Evolutionary conservation across 2,888 invertebrate genomes (phyloP).

Genomic region (Drosophila pseudotakahashii): DNA sequence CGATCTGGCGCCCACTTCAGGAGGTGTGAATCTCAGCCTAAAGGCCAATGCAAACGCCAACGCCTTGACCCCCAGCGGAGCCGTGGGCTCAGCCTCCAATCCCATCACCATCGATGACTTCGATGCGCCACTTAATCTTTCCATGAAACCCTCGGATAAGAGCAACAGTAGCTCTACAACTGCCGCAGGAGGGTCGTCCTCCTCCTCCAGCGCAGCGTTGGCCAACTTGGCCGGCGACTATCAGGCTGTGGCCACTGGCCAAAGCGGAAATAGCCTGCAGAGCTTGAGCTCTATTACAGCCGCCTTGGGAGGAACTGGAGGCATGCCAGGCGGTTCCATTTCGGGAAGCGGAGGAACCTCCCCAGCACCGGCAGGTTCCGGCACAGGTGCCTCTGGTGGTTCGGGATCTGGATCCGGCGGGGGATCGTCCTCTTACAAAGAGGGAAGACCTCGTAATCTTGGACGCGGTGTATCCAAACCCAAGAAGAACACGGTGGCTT

Average conservation of each 20-base stretch:
- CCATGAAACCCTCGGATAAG: slow-evolving; percentile 88
- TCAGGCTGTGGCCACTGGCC: slow-evolving; percentile 48
- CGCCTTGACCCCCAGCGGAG: slow-evolving; percentile 51
- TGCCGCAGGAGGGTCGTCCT: slow-evolving; percentile 13
- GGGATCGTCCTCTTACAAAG: slow-evolving; percentile 85
- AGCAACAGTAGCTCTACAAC: slow-evolving; percentile 43
- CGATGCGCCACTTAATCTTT: slow-evolving; percentile 93
- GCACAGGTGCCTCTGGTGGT: slow-evolving; percentile 53
- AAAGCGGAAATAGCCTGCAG: slow-evolving; percentile 79
- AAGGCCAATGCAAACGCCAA: slow-evolving; percentile 67
- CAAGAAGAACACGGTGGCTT: slow-evolving; percentile 96
- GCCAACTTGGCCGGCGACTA: slow-evolving; percentile 57
- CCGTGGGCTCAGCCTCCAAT: slow-evolving; percentile 80
- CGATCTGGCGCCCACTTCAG: slow-evolving; percentile 72
- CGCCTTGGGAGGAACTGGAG: slow-evolving; percentile 80
- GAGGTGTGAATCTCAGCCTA: slow-evolving; percentile 83
- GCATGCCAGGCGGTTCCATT: slow-evolving; percentile 64
- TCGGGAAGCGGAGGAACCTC: slow-evolving; percentile 68
- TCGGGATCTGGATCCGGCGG: slow-evolving; percentile 51
- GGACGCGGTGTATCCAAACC: slow-evolving; percentile 95
- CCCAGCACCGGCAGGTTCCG: slow-evolving; percentile 50
- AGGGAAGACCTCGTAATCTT: slow-evolving; percentile 92
- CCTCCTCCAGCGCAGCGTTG: slow-evolving; percentile 37
- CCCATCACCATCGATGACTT: slow-evolving; percentile 86
- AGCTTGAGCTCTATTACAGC: slow-evolving; percentile 84